Evolutionary conservation across 2,888 invertebrate genomes (phyloP).

Genomic region (Tinea semifulvella): DNA sequence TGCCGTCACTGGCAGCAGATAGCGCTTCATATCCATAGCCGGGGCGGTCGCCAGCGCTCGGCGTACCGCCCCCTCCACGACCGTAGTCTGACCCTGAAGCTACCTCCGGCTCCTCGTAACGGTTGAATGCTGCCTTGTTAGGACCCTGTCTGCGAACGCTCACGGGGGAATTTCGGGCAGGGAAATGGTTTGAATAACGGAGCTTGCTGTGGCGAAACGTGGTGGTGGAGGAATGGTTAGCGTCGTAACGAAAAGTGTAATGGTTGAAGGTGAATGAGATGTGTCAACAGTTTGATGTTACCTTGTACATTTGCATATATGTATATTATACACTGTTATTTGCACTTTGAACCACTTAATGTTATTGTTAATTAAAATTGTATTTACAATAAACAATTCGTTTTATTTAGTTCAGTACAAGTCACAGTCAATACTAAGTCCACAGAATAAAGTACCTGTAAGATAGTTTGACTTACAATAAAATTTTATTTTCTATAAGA

Average conservation of each 20-base stretch:
- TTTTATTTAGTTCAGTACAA: constrained; percentile 19
- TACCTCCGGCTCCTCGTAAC: constrained; percentile 52
- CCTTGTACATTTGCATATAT: neutral
- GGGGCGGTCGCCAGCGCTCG: constrained; percentile 52
- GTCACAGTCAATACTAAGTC: neutral
- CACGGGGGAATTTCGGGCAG: constrained; percentile 44
- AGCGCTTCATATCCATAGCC: constrained; percentile 61
- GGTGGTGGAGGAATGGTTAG: constrained; percentile 28
- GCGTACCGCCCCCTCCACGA: constrained; percentile 33
- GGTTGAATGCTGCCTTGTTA: constrained; percentile 55
- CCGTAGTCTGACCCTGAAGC: constrained; percentile 41
- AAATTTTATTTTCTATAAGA: neutral
- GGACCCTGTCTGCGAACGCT: constrained; percentile 40
- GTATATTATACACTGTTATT: neutral
- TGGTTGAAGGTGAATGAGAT: neutral
- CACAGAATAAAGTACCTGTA: neutral
- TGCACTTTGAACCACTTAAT: constrained; percentile 5
- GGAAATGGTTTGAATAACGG: constrained; percentile 53
- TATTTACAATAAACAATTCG: constrained; percentile 33
- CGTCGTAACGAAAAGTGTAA: neutral
- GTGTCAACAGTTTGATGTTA: neutral
- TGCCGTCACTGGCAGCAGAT: constrained; percentile 58
- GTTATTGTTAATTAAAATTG: neutral
- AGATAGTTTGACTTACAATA: neutral
- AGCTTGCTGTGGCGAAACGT: constrained; percentile 62